Conservation (phyloP, 2,113 vertebrate genomes). For the Clarias gariepinus region DNA sequence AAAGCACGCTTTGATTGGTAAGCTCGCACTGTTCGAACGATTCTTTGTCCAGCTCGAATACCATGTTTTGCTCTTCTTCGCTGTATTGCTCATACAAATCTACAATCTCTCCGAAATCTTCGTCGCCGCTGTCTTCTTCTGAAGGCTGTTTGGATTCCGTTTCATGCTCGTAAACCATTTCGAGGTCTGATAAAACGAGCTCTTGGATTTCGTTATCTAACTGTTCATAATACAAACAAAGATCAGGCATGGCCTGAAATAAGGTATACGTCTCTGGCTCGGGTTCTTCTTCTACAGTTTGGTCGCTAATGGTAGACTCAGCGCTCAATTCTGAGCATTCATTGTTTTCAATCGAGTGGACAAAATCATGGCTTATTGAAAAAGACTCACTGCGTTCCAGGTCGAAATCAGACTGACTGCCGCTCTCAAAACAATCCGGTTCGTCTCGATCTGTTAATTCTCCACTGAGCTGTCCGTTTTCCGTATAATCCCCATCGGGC, state of each 20-base stretch:
- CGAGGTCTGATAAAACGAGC: conserved; percentile 50
- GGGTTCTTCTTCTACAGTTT: conserved; percentile 17
- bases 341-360: conserved; percentile 39
- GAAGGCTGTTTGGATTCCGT: conserved; percentile 44
- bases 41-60: conserved; percentile 52
- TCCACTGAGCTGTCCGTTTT: conserved; percentile 42
- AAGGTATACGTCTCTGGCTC: conserved; percentile 25
- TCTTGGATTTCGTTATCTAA: conserved; percentile 58
- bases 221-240: conserved; percentile 56
- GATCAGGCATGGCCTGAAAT: conserved; percentile 42
- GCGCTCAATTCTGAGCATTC: conserved; percentile 5
- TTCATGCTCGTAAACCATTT: conserved; percentile 57
- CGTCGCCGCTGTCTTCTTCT: conserved; percentile 5
- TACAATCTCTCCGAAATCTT: conserved; percentile 37
- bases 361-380: conserved; percentile 22
- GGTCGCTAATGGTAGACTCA: conserved; percentile 30
- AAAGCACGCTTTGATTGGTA: conserved; percentile 41
- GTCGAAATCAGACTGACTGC: conserved; percentile 61
- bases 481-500: conserved; percentile 49
- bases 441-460: conserved; percentile 47
- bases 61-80: conserved; percentile 53
- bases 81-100: conserved; percentile 55
- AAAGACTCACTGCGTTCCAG: conserved; percentile 66
- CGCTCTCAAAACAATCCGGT: conserved; percentile 60
- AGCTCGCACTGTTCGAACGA: conserved; percentile 42